Evolutionary conservation across 2,113 vertebrate species (phyloP), one percentile per base, ranked within the genome.

Genomic region (Damaliscus lunatus): DNA sequence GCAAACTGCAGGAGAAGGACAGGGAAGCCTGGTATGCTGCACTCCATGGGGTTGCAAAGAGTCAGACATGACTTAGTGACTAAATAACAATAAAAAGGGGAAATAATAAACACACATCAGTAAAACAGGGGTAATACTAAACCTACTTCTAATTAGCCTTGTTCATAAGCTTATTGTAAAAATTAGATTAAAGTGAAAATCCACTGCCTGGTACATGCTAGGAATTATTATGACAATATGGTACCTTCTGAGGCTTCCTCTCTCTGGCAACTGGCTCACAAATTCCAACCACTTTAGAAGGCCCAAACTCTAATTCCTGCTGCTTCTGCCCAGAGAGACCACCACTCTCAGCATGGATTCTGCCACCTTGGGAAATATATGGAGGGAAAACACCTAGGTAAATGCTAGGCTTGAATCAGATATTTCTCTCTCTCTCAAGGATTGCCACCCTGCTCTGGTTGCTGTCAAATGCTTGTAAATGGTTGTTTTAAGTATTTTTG

Each of bases 41-140:
- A 67, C 64, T 67, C 36, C 36, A 74, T 40, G 36, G 67, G 10
- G 67, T 25, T 23, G 67, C 36, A 74, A 74, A 74, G 21, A 74
- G 67, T 40, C 67, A 74, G 33, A 67, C 33, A 67, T 67, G 33
- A 67, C 64, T 67, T 36, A 67, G 64, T 36, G 64, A 67, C 33
- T 67, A 67, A 67, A 74, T 10, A 71, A 71, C 13, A 59, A 57
- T 50, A 74, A 91, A 74, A 52, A 93, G 31, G 12, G n/a, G 85
- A 53, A 95, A 93, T 62, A 87, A 64, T 31, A 91, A 85, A 92
- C 3, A 50, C 83, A 67, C 6, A 40, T 33, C 21, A 17, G 29
- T 84, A 88, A 83, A 89, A 52, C 27, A 43, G 16, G n/a, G n/a
- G 74, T 74, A 96, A 71, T n/a, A 94, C 92, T 81, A 92, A 94